Conservation (phyloP, 2,113 vertebrate species). For the Cathartes aura region DNA sequence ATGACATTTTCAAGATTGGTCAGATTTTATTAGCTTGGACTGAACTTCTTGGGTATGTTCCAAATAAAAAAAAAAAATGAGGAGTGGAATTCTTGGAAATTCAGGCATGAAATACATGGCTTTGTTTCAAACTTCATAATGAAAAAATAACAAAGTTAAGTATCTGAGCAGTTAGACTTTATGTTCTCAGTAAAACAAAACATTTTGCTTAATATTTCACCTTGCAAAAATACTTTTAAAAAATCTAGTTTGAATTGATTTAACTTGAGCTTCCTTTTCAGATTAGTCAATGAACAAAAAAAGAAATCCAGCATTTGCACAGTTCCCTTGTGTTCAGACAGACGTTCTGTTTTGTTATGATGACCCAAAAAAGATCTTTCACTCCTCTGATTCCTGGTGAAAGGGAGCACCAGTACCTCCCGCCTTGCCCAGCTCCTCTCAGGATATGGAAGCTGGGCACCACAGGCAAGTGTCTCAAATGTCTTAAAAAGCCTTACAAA, state of each 20-base stretch:
- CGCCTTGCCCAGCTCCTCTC: neutral
- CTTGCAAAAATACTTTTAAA: neutral
- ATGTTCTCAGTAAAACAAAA: slow-evolving; percentile 3
- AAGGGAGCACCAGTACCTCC: neutral
- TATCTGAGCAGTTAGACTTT: neutral
- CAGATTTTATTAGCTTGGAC: slow-evolving; percentile 27
- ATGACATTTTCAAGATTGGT: neutral
- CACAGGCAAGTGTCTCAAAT: neutral
- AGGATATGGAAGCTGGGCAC: neutral
- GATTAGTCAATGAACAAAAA: neutral
- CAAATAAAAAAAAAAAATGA: neutral
- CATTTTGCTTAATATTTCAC: slow-evolving; percentile 22
- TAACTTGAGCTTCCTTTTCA: neutral
- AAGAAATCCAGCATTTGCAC: neutral
- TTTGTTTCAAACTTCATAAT: slow-evolving; percentile 37
- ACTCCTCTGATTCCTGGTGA: neutral
- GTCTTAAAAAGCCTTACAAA: neutral
- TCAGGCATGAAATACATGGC: slow-evolving; percentile 23
- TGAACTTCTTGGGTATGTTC: neutral
- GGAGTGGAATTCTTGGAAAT: slow-evolving; percentile 36
- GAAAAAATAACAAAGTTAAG: slow-evolving; percentile 49
- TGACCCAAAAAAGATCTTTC: neutral
- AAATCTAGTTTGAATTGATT: neutral
- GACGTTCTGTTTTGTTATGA: neutral
- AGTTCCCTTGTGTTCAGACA: neutral